Conservation (phyloP, 2,888 invertebrate species). For the Aricia artaxerxes region DNA sequence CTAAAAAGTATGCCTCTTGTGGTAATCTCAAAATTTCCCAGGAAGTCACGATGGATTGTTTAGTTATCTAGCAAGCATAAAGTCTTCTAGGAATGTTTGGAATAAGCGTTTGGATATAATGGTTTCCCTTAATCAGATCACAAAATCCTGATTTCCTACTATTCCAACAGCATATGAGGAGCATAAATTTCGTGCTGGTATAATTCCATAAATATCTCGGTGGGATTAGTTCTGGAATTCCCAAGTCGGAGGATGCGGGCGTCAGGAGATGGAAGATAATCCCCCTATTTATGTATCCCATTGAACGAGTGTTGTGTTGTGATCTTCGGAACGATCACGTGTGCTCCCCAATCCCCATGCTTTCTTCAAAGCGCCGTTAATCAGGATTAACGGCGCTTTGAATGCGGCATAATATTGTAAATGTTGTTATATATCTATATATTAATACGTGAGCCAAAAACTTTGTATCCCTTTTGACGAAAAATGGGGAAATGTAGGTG, state of each 20-base stretch:
- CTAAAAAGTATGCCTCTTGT: background rate
- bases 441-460: no score
- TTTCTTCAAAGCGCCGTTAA: slow-evolving; percentile 1
- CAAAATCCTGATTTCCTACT: slow-evolving; percentile 1
- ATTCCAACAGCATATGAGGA: slow-evolving; percentile 14
- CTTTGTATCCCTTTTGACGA: no score
- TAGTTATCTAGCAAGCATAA: background rate
- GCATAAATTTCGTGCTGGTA: slow-evolving; percentile 2
- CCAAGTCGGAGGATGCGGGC: slow-evolving; percentile 39
- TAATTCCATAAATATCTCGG: slow-evolving; percentile 11
- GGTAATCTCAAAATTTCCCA: background rate
- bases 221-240: slow-evolving; percentile 25
- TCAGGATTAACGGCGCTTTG: background rate
- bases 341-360: background rate
- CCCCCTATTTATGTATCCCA: slow-evolving; percentile 68
- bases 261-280: slow-evolving; percentile 69
- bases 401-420: no score
- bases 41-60: background rate
- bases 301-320: slow-evolving; percentile 39
- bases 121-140: background rate
- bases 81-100: background rate
- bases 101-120: background rate
- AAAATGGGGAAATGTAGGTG: no score
- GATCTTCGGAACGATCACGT: slow-evolving; percentile 9
- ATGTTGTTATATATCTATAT: no score